Percentiles rank a stretch among this genome's conserved stretches.
Evolutionary conservation across 2,797 vertebrate genomes (phyloP).

Genomic region (Caiman crocodilus): DNA sequence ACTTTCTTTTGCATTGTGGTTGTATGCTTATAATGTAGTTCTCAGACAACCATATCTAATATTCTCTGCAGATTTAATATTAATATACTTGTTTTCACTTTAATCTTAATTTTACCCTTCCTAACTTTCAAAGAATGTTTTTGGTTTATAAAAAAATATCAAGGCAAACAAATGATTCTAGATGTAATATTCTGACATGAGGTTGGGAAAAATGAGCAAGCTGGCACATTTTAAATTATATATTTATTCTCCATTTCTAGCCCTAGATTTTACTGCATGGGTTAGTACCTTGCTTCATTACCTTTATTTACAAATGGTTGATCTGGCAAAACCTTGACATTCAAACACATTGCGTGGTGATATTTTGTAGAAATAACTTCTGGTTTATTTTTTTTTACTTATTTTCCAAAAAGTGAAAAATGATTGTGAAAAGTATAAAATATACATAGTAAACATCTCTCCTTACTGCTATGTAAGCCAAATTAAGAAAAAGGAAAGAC

Average conservation of each 20-base stretch:
- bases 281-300: conserved; percentile 2
- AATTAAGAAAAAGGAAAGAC: neutral
- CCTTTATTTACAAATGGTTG: conserved; percentile 37
- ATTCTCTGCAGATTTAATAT: neutral
- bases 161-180: neutral
- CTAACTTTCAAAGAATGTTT: neutral
- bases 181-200: neutral
- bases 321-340: conserved; percentile 23
- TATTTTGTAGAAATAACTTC: conserved; percentile 21
- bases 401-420: neutral
- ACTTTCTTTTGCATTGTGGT: neutral
- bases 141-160: neutral
- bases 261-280: conserved; percentile 24
- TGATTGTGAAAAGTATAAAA: neutral
- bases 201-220: neutral
- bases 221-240: neutral
- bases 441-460: neutral
- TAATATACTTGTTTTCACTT: neutral
- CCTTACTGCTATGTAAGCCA: neutral
- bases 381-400: conserved; percentile 11
- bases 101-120: neutral
- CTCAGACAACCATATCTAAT: neutral
- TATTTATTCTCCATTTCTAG: neutral
- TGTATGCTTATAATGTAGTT: neutral
- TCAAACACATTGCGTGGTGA: conserved; percentile 20